Base-by-base conservation (phyloP, 2,113 vertebrate species). In the Pseudorectes ferrugineus region DNA sequence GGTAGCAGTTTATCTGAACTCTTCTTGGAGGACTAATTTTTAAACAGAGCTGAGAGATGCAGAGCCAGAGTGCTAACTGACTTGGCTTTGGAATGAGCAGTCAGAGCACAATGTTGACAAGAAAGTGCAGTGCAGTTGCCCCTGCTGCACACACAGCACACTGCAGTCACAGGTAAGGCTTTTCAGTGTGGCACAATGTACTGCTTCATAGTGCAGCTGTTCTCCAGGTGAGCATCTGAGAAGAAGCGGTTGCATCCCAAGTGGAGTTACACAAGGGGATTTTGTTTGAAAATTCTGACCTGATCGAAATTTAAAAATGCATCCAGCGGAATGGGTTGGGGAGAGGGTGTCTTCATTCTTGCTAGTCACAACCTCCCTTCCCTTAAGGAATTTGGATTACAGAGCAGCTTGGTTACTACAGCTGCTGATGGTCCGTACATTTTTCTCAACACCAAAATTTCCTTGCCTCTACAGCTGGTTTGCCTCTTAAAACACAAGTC, bases 181-280 rank as follows among this genome's bases (percentile, higher is more conserved):
- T 7, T 16, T 3, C 42, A 21, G 15, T 1, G 11, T 9, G 58
- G 18, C 25, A 67, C 54, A 43, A 16, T 0, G 4, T 3, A 1
- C 63, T 23, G 59, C 33, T 65, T 4, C 67, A 10, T 0, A n/a
- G 36, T 11, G 42, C 36, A 49, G 58, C n/a, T 67, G 6, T 1
- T 16, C 52, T n/a, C 21, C 24, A 36, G 25, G 13, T 23, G 5
- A 59, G 59, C 49, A 17, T 14, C 26, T 22, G 18, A 22, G 11
- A n/a, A 78, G 52, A 29, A 42, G n/a, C 4, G 7, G 28, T 9
- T 43, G 31, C 1, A 19, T 63, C 45, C 35, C 49, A 70, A 5
- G 23, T 33, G 38, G 2, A 43, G 26, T 46, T 46, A 74, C 9
- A 54, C 10, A 29, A 40, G 70, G 19, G 49, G 19, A 57, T 57